These are phyloP conservation scores for Eurypyga helias DNA, from an alignment of 2,113 vertebrate genomes.

Conservation along the genomic window DNA sequence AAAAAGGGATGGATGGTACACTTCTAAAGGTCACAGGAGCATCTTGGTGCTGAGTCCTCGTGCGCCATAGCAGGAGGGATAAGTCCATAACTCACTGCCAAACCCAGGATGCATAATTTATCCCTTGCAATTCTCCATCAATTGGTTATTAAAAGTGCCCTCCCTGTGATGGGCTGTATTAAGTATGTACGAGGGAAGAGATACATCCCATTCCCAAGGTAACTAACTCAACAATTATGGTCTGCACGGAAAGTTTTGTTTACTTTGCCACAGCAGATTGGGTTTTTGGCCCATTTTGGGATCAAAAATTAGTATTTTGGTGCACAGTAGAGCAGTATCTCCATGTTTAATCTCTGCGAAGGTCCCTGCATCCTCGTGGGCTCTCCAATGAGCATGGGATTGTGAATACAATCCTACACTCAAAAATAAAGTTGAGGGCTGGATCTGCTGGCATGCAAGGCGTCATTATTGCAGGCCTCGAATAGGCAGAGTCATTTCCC, in stretches of 20 bases:
- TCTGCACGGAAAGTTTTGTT: slow-evolving; percentile 11
- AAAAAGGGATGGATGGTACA: background rate
- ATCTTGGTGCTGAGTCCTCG: background rate
- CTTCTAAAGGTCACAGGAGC: background rate
- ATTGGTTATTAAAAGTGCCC: slow-evolving; percentile 82
- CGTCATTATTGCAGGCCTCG: background rate
- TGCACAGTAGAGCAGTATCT: background rate
- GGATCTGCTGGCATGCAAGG: background rate
- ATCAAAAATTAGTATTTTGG: background rate
- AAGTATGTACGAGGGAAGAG: slow-evolving; percentile 58
- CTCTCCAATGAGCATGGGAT: background rate
- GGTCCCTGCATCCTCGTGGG: background rate
- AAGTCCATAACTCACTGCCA: slow-evolving; percentile 71
- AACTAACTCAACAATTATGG: slow-evolving; percentile 47
- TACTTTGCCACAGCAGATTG: background rate
- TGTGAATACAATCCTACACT: background rate
- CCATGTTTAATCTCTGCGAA: background rate
- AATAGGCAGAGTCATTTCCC: background rate
- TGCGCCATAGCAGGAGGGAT: background rate
- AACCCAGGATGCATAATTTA: slow-evolving; percentile 78
- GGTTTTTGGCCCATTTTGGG: background rate
- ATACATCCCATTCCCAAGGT: slow-evolving; percentile 80
- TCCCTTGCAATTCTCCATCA: slow-evolving; percentile 78
- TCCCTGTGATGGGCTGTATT: slow-evolving; percentile 69
- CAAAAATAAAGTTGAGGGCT: background rate